Conservation (phyloP, 2,888 invertebrate genomes). For the Drosophila birchii region DNA sequence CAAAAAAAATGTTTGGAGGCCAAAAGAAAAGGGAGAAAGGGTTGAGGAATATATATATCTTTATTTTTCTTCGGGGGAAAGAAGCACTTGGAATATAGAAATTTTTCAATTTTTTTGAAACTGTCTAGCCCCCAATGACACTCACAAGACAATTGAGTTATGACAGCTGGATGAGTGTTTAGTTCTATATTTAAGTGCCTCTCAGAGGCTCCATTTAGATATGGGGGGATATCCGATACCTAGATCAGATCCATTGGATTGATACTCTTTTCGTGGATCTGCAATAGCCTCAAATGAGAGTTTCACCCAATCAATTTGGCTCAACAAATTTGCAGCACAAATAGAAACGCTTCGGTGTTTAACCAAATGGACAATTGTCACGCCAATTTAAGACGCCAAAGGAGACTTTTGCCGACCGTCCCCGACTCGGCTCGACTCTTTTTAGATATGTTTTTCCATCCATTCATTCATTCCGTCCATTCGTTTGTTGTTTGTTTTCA, state of each 20-base stretch:
- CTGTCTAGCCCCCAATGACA: constrained; percentile 35
- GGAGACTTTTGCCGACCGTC: constrained; percentile 36
- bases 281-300: constrained; percentile 15
- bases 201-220: constrained; percentile 16
- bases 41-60: constrained; percentile 8
- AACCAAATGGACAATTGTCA: constrained; percentile 55
- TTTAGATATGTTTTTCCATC: constrained; percentile 29
- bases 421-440: constrained; percentile 1
- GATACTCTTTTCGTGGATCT: constrained; percentile 19
- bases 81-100: constrained; percentile 12
- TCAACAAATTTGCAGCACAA: constrained; percentile 41
- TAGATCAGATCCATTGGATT: constrained; percentile 24
- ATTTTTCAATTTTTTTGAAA: constrained; percentile 40
- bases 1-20: constrained; percentile 16
- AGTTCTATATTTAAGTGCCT: constrained; percentile 31
- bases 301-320: constrained; percentile 33
- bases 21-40: constrained; percentile 23
- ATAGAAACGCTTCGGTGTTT: constrained; percentile 46
- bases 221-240: constrained; percentile 7
- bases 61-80: constrained; percentile 10
- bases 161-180: constrained; percentile 36
- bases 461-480: constrained; percentile 22
- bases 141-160: constrained; percentile 42
- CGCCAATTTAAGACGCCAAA: constrained; percentile 49
- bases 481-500: constrained; percentile 43